Conservation (phyloP, 2,888 invertebrate genomes). For the Zeuzera pyrina region DNA sequence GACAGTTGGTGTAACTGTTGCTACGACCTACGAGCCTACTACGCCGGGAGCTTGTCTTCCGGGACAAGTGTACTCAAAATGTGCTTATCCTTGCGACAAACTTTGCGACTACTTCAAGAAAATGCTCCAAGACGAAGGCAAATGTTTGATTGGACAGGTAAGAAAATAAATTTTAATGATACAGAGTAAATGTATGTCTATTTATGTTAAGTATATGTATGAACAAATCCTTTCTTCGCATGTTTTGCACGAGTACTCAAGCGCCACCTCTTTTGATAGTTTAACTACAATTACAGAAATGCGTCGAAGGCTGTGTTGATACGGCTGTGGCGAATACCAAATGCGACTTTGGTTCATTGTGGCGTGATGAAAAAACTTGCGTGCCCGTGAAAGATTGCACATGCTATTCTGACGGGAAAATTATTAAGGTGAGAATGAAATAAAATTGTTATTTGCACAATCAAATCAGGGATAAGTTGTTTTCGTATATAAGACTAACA, state of each 20-base stretch:
- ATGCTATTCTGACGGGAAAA: slow-evolving; percentile 78
- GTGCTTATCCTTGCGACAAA: slow-evolving; percentile 81
- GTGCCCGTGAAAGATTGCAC: slow-evolving; percentile 82
- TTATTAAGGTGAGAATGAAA: slow-evolving; percentile 78
- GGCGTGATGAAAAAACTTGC: slow-evolving; percentile 83
- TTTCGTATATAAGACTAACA: too few species aligned
- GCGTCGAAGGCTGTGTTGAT: slow-evolving; percentile 46
- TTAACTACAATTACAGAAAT: slow-evolving; percentile 31
- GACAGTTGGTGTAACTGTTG: slow-evolving; percentile 1
- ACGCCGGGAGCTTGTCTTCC: slow-evolving; percentile 31
- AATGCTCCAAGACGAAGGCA: slow-evolving; percentile 39
- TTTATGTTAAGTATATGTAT: neutral
- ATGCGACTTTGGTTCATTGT: slow-evolving; percentile 75
- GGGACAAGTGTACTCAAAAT: slow-evolving; percentile 75
- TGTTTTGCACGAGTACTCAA: neutral
- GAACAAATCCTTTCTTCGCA: neutral
- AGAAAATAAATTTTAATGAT: slow-evolving; percentile 16
- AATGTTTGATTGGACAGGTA: slow-evolving; percentile 54
- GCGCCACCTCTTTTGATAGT: neutral
- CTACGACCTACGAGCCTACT: slow-evolving; percentile 5
- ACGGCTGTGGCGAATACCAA: slow-evolving; percentile 29
- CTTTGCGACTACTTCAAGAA: slow-evolving; percentile 79
- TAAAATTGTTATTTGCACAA: too few species aligned
- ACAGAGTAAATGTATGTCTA: neutral
- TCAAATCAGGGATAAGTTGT: too few species aligned